phyloP scores from a whole-genome alignment of 2,888 invertebrate species.

The Phaedon cochleariae region DNA sequence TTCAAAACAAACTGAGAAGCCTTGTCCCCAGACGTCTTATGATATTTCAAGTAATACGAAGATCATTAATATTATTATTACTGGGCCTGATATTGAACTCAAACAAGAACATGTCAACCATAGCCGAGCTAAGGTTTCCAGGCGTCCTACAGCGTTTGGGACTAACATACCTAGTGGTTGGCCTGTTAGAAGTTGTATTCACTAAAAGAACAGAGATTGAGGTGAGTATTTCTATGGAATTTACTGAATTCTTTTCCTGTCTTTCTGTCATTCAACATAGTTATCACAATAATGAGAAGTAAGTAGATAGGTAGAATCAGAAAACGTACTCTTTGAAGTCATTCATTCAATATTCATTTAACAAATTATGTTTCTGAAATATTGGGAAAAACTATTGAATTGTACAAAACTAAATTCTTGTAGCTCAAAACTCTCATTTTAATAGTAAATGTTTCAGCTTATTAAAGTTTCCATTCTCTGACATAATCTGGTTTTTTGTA shows the following conservation, averaged over 20 bases:
- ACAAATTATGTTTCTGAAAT: too few species aligned
- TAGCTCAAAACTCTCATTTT: too few species aligned
- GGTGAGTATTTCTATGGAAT: slow-evolving; percentile 38
- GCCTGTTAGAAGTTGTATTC: slow-evolving; percentile 70
- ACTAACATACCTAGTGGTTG: slow-evolving; percentile 78
- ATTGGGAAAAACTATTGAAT: too few species aligned
- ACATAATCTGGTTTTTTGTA: too few species aligned
- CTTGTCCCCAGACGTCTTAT: slow-evolving; percentile 68
- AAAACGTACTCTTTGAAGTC: too few species aligned
- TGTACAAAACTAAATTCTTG: too few species aligned
- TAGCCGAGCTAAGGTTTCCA: slow-evolving; percentile 70
- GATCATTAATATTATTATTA: slow-evolving; percentile 69
- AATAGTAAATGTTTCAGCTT: too few species aligned
- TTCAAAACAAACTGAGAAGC: slow-evolving; percentile 74
- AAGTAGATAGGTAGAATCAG: too few species aligned
- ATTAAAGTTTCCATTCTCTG: too few species aligned
- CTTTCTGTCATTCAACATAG: too few species aligned
- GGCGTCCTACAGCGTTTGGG: slow-evolving; percentile 89
- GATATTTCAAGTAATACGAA: slow-evolving; percentile 63
- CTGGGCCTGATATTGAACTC: slow-evolving; percentile 74
- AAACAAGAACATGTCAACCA: slow-evolving; percentile 61
- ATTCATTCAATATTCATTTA: too few species aligned
- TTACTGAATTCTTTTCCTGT: not conserved
- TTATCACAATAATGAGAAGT: too few species aligned
- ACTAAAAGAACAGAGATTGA: slow-evolving; percentile 58